Conservation (phyloP, 2,888 invertebrate species). For the Sthenelais limicola region DNA sequence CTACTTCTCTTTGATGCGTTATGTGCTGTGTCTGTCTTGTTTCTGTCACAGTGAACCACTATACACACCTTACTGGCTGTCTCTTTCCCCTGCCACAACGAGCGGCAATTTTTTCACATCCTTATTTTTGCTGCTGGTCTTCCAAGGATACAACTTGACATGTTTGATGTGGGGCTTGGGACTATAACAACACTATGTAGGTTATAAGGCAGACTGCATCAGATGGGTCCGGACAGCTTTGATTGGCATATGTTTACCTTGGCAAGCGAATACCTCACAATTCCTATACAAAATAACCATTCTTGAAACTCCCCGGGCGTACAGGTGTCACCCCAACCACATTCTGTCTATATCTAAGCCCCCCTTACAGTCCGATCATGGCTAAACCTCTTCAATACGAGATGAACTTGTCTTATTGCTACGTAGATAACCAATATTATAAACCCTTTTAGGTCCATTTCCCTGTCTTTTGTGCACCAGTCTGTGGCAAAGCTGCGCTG, state of each 20-base stretch:
- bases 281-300: constrained; percentile 24
- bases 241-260: constrained; percentile 34
- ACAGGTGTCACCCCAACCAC: constrained; percentile 25
- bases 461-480: constrained; percentile 14
- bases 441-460: constrained; percentile 4
- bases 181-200: constrained; percentile 29
- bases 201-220: constrained; percentile 11
- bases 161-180: background rate
- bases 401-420: constrained; percentile 36
- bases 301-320: constrained; percentile 3
- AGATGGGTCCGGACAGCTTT: constrained; percentile 10
- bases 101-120: too few relatives aligned
- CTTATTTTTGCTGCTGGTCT: too few relatives aligned
- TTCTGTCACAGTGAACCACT: too few relatives aligned
- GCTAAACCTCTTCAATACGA: too few relatives aligned
- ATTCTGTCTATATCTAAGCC: constrained; percentile 15
- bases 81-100: too few relatives aligned
- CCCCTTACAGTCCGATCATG: constrained; percentile 16
- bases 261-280: background rate
- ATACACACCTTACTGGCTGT: too few relatives aligned
- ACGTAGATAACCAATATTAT: constrained; percentile 33
- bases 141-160: background rate
- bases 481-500: constrained; percentile 8
- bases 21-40: too few relatives aligned
- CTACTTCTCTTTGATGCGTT: too few relatives aligned